A percentile compares a stretch with the other conserved stretches of the same genome.
These are phyloP conservation scores for Monopis laevigella DNA, from an alignment of 2,888 invertebrate genomes.

Conservation along the genomic window DNA sequence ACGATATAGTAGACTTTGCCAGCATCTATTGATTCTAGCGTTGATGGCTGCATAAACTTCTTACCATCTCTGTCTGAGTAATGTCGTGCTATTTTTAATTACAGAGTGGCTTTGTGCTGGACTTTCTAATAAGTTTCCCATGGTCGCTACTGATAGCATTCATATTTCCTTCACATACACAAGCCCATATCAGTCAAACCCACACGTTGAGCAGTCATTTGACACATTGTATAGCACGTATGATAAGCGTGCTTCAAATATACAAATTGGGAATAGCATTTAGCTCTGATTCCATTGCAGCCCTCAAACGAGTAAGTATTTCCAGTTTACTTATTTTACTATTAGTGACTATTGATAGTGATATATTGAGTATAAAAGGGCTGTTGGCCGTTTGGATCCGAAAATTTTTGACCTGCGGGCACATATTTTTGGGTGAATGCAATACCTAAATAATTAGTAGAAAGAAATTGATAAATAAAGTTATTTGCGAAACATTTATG, in stretches of 20 bases:
- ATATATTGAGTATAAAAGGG: too few relatives aligned
- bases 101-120: conserved; percentile 48
- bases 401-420: too few relatives aligned
- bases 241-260: conserved; percentile 52
- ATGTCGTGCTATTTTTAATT: too few relatives aligned
- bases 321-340: neutral
- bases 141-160: conserved; percentile 47
- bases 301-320: conserved; percentile 43
- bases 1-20: too few relatives aligned
- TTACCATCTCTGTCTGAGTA: too few relatives aligned
- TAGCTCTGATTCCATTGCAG: conserved; percentile 50
- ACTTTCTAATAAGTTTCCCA: conserved; percentile 54
- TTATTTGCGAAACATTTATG: too few relatives aligned
- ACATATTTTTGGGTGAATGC: too few relatives aligned
- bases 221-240: conserved; percentile 42
- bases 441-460: too few relatives aligned
- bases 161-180: conserved; percentile 40
- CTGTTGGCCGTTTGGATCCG: too few relatives aligned
- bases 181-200: conserved; percentile 35
- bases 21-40: too few relatives aligned
- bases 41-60: too few relatives aligned
- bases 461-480: too few relatives aligned
- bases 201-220: conserved; percentile 35
- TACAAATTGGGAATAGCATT: conserved; percentile 50
- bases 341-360: neutral